Base-by-base conservation (phyloP, 2,113 vertebrate species). In the Pseudonaja textilis region DNA sequence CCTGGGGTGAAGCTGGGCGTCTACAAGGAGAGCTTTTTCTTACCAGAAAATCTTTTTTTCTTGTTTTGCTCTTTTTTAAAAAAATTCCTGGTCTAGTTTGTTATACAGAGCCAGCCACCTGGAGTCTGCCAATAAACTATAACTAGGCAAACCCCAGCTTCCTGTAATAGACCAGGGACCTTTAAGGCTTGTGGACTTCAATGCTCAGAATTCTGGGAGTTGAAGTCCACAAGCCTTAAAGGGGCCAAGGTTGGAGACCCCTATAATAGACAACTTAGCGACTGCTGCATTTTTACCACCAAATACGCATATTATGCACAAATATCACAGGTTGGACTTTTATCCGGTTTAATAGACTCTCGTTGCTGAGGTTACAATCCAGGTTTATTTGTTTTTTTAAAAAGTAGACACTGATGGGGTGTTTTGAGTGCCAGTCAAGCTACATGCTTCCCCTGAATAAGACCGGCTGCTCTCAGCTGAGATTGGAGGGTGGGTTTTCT, bases 341-440 rank as follows among this genome's bases (percentile, higher is more conserved):
- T 20, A 85, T 89, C 56, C 22, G 11, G 39, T 93, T 93, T 93
- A 92, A 91, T 93, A 39, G 3, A 69, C 14, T 90, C 57, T 64
- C 7, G 2, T 69, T 92, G 91, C 87, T 69, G 90, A 61, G 69
- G 88, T 89, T 91, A 92, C 90, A 92, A 50, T 29, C 54, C 20
- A 86, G 56, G 52, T 89, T 85, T 56, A 4, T 10, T 90, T 45
- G 3, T 47, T 93, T 88, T 91, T 59, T 26, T 42, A 0, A 5
- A 26, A 81, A 91, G 7, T 14, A 90, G 18, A 88, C 56, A 45
- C 20, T 9, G 23, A 9, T 12, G 42, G 42, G n/a, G 5, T 61
- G 26, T 10, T 14, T 23, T 61, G 23, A 7, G 45, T 39, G 29
- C 7, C 87, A 54, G 52, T 47, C 86, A 85, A 88, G 85, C n/a